Evolutionary conservation across 2,797 vertebrate genomes (phyloP), one percentile per base, ranked within the genome.

Genomic region (Tangara arthus): DNA sequence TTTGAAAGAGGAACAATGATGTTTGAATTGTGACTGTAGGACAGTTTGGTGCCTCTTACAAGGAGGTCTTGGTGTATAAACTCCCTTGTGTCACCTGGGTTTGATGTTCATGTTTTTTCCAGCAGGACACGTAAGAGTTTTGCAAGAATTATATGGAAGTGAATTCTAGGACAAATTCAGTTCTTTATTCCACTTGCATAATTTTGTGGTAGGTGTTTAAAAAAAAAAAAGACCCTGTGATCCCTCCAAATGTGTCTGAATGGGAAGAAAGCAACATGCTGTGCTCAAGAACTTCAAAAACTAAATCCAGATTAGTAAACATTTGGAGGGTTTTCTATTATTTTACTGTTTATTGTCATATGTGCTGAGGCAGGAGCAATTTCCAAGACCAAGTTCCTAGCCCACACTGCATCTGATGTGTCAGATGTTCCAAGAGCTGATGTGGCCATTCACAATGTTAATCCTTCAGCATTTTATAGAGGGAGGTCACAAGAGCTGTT

Each of bases 391-490:
- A 9, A 35, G 44, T n/a, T 87, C 66, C 57, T 72, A 60, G 64
- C 65, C 34, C 32, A 18, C 61, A 21, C 68, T 61, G 64, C 60
- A 19, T 93, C 90, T 83, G 47, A 82, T 79, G 79, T 75, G 83
- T 84, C 39, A 69, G 37, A 80, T 66, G 42, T 84, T 53, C 91
- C 87, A 81, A 56, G 80, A 91, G 71, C 87, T 50, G 49, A 87
- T 87, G 87, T 86, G 66, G 50, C 82, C 68, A 87, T 94, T 90
- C 69, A 79, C 37, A 91, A 53, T 94, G 47, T 87, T 93, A 95
- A 89, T 94, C 49, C 65, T 77, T 70, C 68, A 91, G 69, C 52
- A 28, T 95, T 96, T 96, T 95, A 88, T 89, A 81, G 94, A 92
- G 39, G 41, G 37, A 93, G 76, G 41, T 94, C 89, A 82, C 91